These are phyloP conservation scores for Morpho achilles DNA, from an alignment of 2,888 invertebrate species.

Conservation along the genomic window DNA sequence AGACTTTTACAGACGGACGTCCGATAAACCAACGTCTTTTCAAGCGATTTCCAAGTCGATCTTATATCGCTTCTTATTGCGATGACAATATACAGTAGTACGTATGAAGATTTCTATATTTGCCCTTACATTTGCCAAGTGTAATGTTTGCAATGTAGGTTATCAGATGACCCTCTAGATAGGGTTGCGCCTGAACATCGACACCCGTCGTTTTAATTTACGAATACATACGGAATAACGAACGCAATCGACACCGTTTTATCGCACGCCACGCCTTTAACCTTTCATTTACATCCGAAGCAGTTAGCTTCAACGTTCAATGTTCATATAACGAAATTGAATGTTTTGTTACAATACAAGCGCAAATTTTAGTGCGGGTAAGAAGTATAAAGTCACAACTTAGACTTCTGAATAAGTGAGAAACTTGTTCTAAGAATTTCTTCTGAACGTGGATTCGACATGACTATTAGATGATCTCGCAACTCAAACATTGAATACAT, in stretches of 20 bases:
- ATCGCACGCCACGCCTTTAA: conserved; percentile 59
- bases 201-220: conserved; percentile 10
- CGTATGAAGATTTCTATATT: not conserved
- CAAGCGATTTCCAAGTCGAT: no score
- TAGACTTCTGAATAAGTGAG: no score
- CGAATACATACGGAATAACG: conserved; percentile 40
- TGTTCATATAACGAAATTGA: not conserved
- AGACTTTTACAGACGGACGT: no score
- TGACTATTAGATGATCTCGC: no score
- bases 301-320: conserved; percentile 11
- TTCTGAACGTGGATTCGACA: no score
- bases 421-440: no score
- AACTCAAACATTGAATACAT: no score
- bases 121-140: not conserved
- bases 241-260: conserved; percentile 58
- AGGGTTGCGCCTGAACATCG: conserved; percentile 8
- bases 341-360: no score
- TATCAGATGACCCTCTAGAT: not conserved
- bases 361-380: no score
- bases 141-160: not conserved
- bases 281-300: conserved; percentile 39
- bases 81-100: not conserved
- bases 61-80: no score
- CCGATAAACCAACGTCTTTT: no score
- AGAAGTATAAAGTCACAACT: no score